Base-by-base conservation (phyloP, 2,113 vertebrate species). In the Myocastor coypus region DNA sequence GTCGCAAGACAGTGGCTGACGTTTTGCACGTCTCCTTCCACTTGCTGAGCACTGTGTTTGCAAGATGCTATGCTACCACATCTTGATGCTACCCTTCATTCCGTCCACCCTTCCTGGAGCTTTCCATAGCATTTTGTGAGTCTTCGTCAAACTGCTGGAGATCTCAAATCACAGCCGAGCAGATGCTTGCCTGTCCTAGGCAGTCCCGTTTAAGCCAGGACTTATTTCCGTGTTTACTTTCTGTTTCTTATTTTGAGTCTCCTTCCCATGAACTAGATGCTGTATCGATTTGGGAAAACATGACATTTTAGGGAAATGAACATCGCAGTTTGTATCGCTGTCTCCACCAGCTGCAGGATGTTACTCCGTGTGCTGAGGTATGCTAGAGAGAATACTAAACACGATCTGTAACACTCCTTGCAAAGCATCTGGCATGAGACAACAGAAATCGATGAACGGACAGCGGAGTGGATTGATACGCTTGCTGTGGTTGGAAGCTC, bases 1-100 rank as follows among this genome's bases (percentile, higher is more conserved):
- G 82, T 77, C 84, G 82, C 78, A 75, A 86, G 59, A 46, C 82
- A 66, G 64, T 87, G 73, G 7, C 57, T 87, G 37, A 22, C 73
- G 91, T 61, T 61, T 81, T 94, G 40, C 81, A 84, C 92, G 34
- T 64, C 92, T 61, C 59, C 42, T 55, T 68, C 77, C 24, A 69
- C 59, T 94, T 30, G 13, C 52, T 34, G 30, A 73, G n/a, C 17
- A 91, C 86, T 85, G 87, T 92, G 88, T 92, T 97, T 97, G 71
- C 50, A 83, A 91, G 86, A 28, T 87, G 34, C 80, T 91, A 87
- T n/a, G n/a, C 30, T 40, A 34, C 40, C n/a, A n/a, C n/a, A n/a
- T n/a, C n/a, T n/a, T n/a, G n/a, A 52, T 81, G 84, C 89, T 80
- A 17, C 17, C n/a, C 14, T 69, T 55, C 42, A 6, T 1, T 66